Evolutionary conservation across 2,797 vertebrate species (phyloP).

Genomic region (Centropyge bicolor): DNA sequence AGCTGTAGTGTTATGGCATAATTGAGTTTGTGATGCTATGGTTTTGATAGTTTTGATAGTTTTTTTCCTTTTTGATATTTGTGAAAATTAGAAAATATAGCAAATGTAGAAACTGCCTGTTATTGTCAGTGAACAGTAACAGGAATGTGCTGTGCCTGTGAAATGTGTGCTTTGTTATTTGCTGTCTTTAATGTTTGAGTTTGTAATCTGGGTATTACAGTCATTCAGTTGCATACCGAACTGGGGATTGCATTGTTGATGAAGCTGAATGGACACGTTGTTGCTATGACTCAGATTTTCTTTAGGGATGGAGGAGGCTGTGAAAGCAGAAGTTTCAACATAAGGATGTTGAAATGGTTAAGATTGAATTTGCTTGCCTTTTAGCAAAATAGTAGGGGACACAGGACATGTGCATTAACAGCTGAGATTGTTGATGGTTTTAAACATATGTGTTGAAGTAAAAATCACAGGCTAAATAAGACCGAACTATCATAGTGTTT

Average conservation of each 20-base stretch:
- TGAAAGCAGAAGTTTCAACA: constrained; percentile 20
- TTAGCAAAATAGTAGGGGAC: background rate
- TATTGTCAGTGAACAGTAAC: background rate
- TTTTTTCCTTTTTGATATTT: background rate
- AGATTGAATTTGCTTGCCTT: background rate
- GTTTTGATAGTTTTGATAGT: background rate
- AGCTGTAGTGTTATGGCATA: too few species aligned
- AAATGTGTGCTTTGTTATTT: constrained; percentile 26
- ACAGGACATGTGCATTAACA: background rate
- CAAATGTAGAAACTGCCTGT: background rate
- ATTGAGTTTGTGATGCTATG: background rate
- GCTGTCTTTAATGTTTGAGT: constrained; percentile 7
- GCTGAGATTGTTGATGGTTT: background rate
- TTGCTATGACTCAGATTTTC: constrained; percentile 37
- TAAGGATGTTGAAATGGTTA: background rate
- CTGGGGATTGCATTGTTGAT: constrained; percentile 17
- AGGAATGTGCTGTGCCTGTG: background rate
- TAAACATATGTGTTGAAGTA: background rate
- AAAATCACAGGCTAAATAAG: background rate
- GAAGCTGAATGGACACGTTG: constrained; percentile 34
- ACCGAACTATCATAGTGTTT: background rate
- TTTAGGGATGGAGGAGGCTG: constrained; percentile 21
- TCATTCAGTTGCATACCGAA: constrained; percentile 16
- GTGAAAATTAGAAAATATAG: background rate
- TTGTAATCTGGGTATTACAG: constrained; percentile 25